Conservation (phyloP, 2,797 vertebrate species). For the Ceryle rudis region DNA sequence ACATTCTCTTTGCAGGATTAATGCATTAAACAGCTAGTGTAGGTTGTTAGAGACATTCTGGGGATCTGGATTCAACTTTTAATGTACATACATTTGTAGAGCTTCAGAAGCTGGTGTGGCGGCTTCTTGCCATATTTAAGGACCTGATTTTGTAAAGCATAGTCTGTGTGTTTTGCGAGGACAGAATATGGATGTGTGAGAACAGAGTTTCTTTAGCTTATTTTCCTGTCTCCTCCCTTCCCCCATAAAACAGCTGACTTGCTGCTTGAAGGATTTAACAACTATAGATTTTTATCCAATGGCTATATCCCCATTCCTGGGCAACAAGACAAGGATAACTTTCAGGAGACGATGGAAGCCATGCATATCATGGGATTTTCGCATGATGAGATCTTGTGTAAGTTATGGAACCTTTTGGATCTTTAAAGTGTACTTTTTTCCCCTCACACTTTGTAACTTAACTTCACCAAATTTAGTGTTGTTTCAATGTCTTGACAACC, state of each 20-base stretch:
- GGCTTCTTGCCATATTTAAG: not conserved
- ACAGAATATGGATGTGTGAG: not conserved
- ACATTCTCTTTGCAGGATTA: not conserved
- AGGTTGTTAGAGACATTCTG: not conserved
- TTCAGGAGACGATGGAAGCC: constrained; percentile 99
- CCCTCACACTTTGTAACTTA: not conserved
- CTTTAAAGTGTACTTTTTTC: not conserved
- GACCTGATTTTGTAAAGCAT: not conserved
- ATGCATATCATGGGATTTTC: constrained; percentile 99
- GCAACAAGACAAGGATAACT: constrained; percentile 99
- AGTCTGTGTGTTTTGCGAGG: not conserved
- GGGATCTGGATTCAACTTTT: not conserved
- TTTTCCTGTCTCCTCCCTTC: constrained; percentile 13
- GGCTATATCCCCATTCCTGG: constrained; percentile 96
- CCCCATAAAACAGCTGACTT: constrained; percentile 85
- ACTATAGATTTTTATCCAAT: constrained; percentile 96
- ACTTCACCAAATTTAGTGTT: not conserved
- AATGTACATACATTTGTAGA: not conserved
- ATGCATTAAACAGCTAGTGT: not conserved
- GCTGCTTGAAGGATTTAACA: constrained; percentile 94
- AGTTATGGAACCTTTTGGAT: constrained; percentile 24
- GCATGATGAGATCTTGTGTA: constrained; percentile 95
- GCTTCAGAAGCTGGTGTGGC: not conserved
- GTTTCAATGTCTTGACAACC: not conserved
- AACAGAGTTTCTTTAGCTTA: not conserved